Base-by-base conservation (phyloP, 2,888 invertebrate species). In the Epirrhoe tristata region DNA sequence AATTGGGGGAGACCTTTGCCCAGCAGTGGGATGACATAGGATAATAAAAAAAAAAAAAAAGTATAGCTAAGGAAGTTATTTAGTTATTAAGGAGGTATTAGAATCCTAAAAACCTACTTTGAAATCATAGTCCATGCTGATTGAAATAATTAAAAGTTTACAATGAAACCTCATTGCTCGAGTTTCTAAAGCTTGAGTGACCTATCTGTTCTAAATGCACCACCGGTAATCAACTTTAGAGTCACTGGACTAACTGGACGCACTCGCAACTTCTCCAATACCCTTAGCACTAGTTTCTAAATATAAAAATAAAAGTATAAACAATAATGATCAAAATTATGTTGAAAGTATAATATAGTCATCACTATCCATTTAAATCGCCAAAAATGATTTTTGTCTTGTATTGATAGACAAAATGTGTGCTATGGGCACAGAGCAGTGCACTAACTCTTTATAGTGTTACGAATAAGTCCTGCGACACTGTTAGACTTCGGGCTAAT, bases 361-460 rank as follows among this genome's bases (percentile, higher is more conserved):
- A 24, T 24, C 24, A 24, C 24, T 24, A 43, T 43, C 4, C 12
- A 4, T 10, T 43, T 10, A 43, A 12, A 43, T 12, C 2, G 2
- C 12, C 12, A 4, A 12, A 39, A 3, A 39, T 39, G 39, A 12
- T 12, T 12, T 1, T 12, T 12, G 39, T 43, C 12, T 54, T 8
- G 34, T 16, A 14, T 36, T 54, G 54, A 5, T 39, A 16, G 24
- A 7, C 5, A 3, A 12, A 59, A 59, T 43, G 24, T n/a, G 59
- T 59, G 52, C 59, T 59, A 8, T 1, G 52, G 43, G 43, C 10
- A 85, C 85, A 88, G 72, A 71, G 78, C 79, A 81, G 55, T 79
- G 83, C 81, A 80, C 82, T 84, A 81, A 89, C 92, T 91, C 91
- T 92, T 91, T 91, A 93, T 87, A 89, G 88, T 82, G 89, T 91